These are phyloP conservation scores for Onychostruthus taczanowskii DNA, from an alignment of 2,113 vertebrate species.

Conservation along the genomic window DNA sequence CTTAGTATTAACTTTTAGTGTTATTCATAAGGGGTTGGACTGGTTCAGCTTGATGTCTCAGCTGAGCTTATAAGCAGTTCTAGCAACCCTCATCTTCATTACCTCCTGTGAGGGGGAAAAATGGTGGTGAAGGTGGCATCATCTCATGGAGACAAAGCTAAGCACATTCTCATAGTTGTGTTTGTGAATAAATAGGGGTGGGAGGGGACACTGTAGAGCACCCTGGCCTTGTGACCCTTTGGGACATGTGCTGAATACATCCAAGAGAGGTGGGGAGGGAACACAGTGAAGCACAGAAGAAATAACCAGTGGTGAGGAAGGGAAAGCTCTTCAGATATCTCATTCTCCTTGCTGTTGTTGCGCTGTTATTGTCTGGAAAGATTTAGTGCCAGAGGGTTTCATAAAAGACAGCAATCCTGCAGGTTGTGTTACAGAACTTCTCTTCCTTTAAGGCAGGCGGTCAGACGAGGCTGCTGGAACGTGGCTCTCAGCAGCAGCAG, in stretches of 20 bases:
- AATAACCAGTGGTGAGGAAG: not conserved
- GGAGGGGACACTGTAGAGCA: not conserved
- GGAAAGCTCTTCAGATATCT: not conserved
- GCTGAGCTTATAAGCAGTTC: not conserved
- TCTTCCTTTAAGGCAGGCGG: constrained; percentile 34
- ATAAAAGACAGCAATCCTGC: constrained; percentile 26
- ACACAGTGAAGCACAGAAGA: not conserved
- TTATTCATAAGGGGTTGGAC: not conserved
- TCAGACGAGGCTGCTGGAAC: constrained; percentile 3
- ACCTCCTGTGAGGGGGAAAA: not conserved
- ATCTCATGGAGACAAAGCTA: not conserved
- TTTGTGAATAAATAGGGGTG: not conserved
- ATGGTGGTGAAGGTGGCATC: not conserved
- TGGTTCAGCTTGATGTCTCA: not conserved
- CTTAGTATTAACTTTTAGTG: not conserved
- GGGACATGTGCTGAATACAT: rapidly evolving
- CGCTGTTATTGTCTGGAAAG: not conserved
- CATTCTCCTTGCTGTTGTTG: not conserved
- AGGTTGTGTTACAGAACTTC: not conserved
- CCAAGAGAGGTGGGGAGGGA: not conserved
- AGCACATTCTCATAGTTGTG: rapidly evolving
- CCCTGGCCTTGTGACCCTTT: not conserved
- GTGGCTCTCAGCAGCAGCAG: constrained; percentile 16
- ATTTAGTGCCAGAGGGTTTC: not conserved
- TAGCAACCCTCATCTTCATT: not conserved